Conservation (phyloP, 1,140 invertebrate genomes). For the Dreissena polymorpha region DNA sequence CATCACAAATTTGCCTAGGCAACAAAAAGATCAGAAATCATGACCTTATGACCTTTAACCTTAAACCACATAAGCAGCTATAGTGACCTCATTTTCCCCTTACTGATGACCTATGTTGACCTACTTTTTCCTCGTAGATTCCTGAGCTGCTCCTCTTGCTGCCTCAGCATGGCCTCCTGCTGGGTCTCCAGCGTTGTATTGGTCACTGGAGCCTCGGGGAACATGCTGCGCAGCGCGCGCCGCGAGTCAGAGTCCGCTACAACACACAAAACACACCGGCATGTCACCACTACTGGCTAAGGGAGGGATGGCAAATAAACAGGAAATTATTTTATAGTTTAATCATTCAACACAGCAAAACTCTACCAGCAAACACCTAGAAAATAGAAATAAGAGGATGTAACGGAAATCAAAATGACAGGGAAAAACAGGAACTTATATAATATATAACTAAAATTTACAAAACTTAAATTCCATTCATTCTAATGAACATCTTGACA, state of each 20-base stretch:
- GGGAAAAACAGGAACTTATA: not conserved
- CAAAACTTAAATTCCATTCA: too few relatives aligned
- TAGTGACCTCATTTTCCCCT: too few relatives aligned
- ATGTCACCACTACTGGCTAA: too few relatives aligned
- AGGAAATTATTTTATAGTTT: too few relatives aligned
- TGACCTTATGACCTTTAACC: too few relatives aligned
- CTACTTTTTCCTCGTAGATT: conserved; percentile 60
- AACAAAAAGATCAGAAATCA: too few relatives aligned
- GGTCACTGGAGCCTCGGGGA: conserved; percentile 70
- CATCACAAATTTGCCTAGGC: too few relatives aligned
- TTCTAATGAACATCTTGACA: too few relatives aligned
- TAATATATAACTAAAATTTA: too few relatives aligned
- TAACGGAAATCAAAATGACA: conserved; percentile 11
- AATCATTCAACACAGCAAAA: not conserved
- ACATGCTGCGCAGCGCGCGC: conserved; percentile 70
- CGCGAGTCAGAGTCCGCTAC: conserved; percentile 72
- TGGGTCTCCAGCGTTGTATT: conserved; percentile 70
- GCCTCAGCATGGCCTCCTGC: conserved; percentile 72
- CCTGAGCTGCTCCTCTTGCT: conserved; percentile 71
- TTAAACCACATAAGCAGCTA: too few relatives aligned
- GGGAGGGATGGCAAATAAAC: too few relatives aligned
- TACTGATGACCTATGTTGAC: not conserved
- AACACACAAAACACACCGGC: not conserved
- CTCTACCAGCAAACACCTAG: not conserved
- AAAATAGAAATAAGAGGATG: not conserved